Base-by-base conservation (phyloP, 1,140 invertebrate genomes). In the Venustaconcha ellipsiformis region DNA sequence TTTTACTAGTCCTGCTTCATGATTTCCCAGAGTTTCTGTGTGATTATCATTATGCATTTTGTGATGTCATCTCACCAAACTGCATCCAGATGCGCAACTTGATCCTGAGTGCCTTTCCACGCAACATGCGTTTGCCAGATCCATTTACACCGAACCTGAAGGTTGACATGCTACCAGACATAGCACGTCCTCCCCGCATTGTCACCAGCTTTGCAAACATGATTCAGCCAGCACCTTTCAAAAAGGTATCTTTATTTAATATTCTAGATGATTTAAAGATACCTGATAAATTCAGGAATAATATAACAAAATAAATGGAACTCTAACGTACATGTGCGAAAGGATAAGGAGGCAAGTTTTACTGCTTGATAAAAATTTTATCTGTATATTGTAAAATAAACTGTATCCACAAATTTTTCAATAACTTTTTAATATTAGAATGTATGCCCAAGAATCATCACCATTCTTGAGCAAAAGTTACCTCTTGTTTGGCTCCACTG, bases 1-100 rank as follows among this genome's bases (percentile, higher is more conserved):
- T 99, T 1, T 91, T 99, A n/a, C 89, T 99, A 17, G 97, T 99
- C 0, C 91, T 99, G 17, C 92, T 99, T 3, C 98, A 99, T 86
- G 99, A 99, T 90, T 99, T 99, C 89, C 99, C 99, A 0, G 99
- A 99, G 89, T 99, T 99, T 87, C 92, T 99, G 30, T 99, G 97
- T 88, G 98, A 99, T 86, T 99, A 99, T 88, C 97, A 99, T 88
- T 99, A 99, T 87, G 95, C 96, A n/a, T 99, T 99, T 90, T 99
- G 98, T 89, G 98, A 99, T 90, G 97, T 97, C 62, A 99, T 99
- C 85, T 98, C 98, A 78, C 95, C 97, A 1, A 99, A 99, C 88
- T 99, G 98, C 88, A 98, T 99, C 82, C 98, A 99, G 90, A 98
- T 99, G 96, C 93, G 98, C 59, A 99, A 99, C 89, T 91, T 99